A percentile compares a stretch with the other conserved stretches of the same genome.
phyloP scores from a whole-genome alignment of 2,113 vertebrate species.

The Eretmochelys imbricata region DNA sequence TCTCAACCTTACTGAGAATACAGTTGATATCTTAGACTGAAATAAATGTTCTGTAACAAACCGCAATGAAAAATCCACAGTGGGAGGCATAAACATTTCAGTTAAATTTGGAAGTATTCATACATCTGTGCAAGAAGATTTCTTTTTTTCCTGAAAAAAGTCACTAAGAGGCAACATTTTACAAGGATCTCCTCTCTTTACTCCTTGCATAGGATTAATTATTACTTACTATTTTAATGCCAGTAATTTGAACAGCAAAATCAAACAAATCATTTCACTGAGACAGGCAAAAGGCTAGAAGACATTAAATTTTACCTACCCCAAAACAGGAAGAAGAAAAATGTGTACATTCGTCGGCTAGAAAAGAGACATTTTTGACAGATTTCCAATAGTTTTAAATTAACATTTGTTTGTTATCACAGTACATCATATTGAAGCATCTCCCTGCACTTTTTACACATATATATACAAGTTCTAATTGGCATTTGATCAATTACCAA shows the following conservation, averaged over 20 bases:
- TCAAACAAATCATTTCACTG: not conserved
- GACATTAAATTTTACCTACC: not conserved
- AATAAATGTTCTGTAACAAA: not conserved
- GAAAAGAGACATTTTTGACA: not conserved
- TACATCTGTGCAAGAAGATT: not conserved
- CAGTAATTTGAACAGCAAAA: not conserved
- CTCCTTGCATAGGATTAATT: not conserved
- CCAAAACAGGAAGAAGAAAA: not conserved
- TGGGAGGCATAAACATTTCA: not conserved
- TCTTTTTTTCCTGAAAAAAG: not conserved
- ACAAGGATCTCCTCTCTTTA: not conserved
- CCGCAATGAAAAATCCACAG: not conserved
- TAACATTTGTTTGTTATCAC: not conserved
- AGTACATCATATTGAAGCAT: not conserved
- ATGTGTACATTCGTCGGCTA: not conserved
- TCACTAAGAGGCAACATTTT: not conserved
- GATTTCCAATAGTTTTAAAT: not conserved
- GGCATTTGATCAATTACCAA: conserved; percentile 60
- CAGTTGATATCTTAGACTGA: not conserved
- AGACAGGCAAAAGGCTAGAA: not conserved
- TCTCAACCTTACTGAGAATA: not conserved
- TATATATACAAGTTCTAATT: conserved; percentile 31
- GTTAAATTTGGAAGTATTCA: not conserved
- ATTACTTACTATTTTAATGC: not conserved
- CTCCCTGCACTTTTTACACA: not conserved